These are phyloP conservation scores for Neotragus moschatus DNA, from an alignment of 2,113 vertebrate genomes.

Conservation along the genomic window DNA sequence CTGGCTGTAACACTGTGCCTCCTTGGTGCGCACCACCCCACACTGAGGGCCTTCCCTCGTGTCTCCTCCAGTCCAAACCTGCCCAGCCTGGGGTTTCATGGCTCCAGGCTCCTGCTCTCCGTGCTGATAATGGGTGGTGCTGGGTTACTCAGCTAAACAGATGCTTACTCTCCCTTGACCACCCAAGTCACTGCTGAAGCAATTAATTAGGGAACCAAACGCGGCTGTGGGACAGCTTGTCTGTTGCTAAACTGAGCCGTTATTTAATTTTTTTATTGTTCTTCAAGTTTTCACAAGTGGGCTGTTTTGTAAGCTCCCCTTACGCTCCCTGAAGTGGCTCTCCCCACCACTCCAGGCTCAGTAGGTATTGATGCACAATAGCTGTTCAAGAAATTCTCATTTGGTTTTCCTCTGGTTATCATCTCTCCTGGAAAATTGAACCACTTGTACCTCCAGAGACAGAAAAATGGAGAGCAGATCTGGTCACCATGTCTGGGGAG, in stretches of 20 bases:
- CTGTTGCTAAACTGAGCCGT: neutral
- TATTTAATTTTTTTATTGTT: neutral
- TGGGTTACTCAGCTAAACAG: neutral
- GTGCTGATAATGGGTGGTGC: neutral
- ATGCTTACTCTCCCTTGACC: neutral
- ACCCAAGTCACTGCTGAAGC: neutral
- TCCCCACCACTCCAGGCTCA: neutral
- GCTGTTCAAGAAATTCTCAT: neutral
- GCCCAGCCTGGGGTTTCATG: neutral
- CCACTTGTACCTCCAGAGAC: neutral
- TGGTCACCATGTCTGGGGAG: neutral
- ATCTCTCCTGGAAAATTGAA: neutral
- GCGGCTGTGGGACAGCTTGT: rapidly evolving
- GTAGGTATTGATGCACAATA: neutral
- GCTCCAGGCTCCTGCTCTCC: neutral
- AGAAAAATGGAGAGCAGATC: neutral
- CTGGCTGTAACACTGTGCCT: rapidly evolving
- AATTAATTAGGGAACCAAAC: neutral
- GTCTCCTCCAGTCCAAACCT: neutral
- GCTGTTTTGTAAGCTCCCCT: slow-evolving; percentile 4
- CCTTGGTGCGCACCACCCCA: neutral
- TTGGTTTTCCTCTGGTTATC: neutral
- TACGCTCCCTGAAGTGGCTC: neutral
- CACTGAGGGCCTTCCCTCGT: neutral
- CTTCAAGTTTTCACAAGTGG: slow-evolving; percentile 16